phyloP scores from a whole-genome alignment of 2,888 invertebrate genomes.

The Paralinhomoeus sp. region DNA sequence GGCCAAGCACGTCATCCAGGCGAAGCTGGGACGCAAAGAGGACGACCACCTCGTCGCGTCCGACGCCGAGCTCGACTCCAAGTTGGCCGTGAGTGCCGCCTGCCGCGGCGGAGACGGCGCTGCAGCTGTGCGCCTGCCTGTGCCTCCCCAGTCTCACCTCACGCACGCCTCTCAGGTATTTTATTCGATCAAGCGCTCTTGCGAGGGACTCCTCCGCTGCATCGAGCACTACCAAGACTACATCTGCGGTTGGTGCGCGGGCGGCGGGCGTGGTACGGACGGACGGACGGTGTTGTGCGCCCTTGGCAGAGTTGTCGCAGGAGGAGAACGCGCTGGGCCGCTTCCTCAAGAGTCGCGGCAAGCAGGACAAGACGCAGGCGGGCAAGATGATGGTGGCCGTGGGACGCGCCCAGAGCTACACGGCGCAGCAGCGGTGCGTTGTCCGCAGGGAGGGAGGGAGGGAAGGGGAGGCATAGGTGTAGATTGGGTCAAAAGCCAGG shows the following conservation, averaged over 20 bases:
- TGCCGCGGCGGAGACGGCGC: too few relatives aligned
- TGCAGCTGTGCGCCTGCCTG: too few relatives aligned
- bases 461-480: too few relatives aligned
- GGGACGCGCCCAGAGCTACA: constrained; percentile 65
- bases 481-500: too few relatives aligned
- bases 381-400: constrained; percentile 56
- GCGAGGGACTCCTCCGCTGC: constrained; percentile 27
- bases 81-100: constrained; percentile 42
- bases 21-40: constrained; percentile 82
- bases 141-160: too few relatives aligned
- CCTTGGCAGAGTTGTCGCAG: constrained; percentile 53
- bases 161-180: constrained; percentile 11
- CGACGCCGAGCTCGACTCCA: constrained; percentile 84
- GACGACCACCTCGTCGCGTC: constrained; percentile 87
- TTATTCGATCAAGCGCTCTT: constrained; percentile 28
- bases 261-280: background rate
- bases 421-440: constrained; percentile 64
- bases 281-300: background rate
- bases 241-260: constrained; percentile 47
- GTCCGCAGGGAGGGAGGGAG: too few relatives aligned
- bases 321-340: constrained; percentile 83
- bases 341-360: constrained; percentile 76
- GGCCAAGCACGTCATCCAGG: constrained; percentile 75
- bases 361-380: constrained; percentile 57
- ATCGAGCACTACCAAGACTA: constrained; percentile 48